Base-by-base conservation (phyloP, 2,797 vertebrate genomes). In the Poeciliopsis infans region DNA sequence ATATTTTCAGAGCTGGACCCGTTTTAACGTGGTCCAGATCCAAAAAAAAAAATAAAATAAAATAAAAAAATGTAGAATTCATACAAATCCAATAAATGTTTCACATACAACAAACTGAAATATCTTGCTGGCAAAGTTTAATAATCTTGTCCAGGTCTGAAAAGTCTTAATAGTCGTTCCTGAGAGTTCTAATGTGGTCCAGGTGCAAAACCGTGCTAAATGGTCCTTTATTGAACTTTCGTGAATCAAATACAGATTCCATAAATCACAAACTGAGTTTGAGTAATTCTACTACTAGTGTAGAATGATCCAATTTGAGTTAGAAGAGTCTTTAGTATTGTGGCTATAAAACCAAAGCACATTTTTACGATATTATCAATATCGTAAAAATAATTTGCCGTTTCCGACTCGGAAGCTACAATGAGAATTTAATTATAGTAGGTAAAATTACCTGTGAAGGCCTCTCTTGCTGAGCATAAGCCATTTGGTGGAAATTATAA, bases 371-470 rank as follows among this genome's bases (percentile, higher is more conserved):
- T 2, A 59, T 28, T 0, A 5, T 59, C 25, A 28, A 5, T 13
- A 28, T 28, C 18, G 55, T 59, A 28, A 59, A 59, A 46, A 15
- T 46, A 46, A 46, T 46, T 46, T 1, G 13, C 2, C 28, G 3
- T 36, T 64, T 7, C 16, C 6, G 11, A 59, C n/a, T 59, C n/a
- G 28, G 55, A 28, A 59, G 12, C n/a, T 59, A 13, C 55, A 31
- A 28, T 36, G 6, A 31, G 6, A 31, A 53, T 53, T 36, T 66
- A 10, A 36, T 20, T 66, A 18, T 31, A 20, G 4, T 23, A 43
- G 25, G 5, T 25, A 25, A 49, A 12, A 83, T 86, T 94, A 96
- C 96, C 95, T 95, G 92, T 7, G 85, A 76, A 36, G 78, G 49
- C 53, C 80, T 91, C 45, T 88, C 23, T 85, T 82, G 90, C 39